Percentiles rank a stretch among this genome's conserved stretches.
Evolutionary conservation across 2,888 invertebrate species (phyloP).

Genomic region (Lepas anatifera): DNA sequence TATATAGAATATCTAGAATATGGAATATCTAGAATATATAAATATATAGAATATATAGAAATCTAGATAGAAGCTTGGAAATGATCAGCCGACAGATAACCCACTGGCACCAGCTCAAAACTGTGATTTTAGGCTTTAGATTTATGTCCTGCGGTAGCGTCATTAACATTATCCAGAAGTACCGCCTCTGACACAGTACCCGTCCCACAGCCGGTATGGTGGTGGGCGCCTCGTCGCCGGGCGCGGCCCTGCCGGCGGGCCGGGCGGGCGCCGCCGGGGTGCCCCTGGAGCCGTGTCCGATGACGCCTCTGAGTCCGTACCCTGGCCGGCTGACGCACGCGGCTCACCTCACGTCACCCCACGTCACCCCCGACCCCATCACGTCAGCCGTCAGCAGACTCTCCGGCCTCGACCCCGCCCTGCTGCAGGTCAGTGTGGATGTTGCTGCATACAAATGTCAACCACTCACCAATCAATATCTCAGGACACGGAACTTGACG

Average conservation of each 20-base stretch:
- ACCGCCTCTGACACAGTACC: too few species aligned
- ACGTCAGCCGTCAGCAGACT: conserved; percentile 9
- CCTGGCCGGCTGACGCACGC: background rate
- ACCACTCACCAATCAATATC: too few species aligned
- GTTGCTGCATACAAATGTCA: too few species aligned
- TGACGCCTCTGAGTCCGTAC: conserved; percentile 17
- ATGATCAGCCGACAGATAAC: too few species aligned
- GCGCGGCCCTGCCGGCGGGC: conserved; percentile 14
- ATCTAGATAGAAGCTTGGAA: too few species aligned
- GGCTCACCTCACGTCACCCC: background rate
- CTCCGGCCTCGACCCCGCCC: background rate
- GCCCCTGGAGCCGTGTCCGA: conserved; percentile 23
- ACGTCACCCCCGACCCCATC: background rate
- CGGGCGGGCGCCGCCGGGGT: conserved; percentile 19
- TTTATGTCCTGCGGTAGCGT: too few species aligned
- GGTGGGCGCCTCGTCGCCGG: conserved; percentile 19
- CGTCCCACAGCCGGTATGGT: conserved; percentile 24
- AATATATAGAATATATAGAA: background rate
- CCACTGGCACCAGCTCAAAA: too few species aligned
- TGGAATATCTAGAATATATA: background rate
- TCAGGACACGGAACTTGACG: too few species aligned
- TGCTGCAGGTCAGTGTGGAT: conserved; percentile 9
- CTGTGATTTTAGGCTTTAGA: too few species aligned
- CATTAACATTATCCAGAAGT: too few species aligned
- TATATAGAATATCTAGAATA: background rate